These are phyloP conservation scores for Pseudomyrmex pallidus DNA, from an alignment of 1,140 invertebrate genomes.

Conservation along the genomic window DNA sequence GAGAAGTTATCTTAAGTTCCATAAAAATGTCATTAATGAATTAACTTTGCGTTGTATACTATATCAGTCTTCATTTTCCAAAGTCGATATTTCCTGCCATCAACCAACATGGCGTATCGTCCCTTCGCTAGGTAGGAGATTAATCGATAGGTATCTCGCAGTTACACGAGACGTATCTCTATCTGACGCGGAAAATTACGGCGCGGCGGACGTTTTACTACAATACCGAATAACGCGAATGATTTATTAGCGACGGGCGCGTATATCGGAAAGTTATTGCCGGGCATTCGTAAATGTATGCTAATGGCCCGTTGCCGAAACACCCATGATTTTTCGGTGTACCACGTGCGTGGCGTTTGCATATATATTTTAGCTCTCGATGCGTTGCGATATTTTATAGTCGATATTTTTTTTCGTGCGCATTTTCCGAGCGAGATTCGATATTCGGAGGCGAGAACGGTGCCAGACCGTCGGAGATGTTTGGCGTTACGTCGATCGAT, in stretches of 20 bases:
- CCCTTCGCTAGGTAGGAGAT: slow-evolving; percentile 37
- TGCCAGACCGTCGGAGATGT: neutral
- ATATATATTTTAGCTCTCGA: slow-evolving; percentile 43
- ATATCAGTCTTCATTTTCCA: slow-evolving; percentile 18
- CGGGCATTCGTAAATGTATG: slow-evolving; percentile 64
- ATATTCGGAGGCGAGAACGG: slow-evolving; percentile 24
- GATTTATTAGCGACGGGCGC: slow-evolving; percentile 57
- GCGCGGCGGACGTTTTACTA: slow-evolving; percentile 47
- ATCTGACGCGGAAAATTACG: slow-evolving; percentile 50
- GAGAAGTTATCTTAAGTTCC: neutral
- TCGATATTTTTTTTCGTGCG: slow-evolving; percentile 40
- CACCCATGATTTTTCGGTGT: slow-evolving; percentile 53
- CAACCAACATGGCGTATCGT: neutral
- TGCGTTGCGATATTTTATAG: slow-evolving; percentile 43
- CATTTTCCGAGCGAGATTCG: slow-evolving; percentile 39
- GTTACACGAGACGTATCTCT: slow-evolving; percentile 41
- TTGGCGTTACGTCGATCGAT: slow-evolving; percentile 27
- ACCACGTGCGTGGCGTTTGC: neutral
- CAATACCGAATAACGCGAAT: slow-evolving; percentile 59
- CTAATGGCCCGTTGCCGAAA: slow-evolving; percentile 58
- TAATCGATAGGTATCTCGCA: slow-evolving; percentile 56
- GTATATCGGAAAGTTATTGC: slow-evolving; percentile 56
- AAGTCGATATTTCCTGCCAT: slow-evolving; percentile 23
- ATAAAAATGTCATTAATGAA: slow-evolving; percentile 4
- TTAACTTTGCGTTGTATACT: neutral